Base-by-base conservation (phyloP, 92 coral and sea anemone species). In the Parazoanthus swiftii region DNA sequence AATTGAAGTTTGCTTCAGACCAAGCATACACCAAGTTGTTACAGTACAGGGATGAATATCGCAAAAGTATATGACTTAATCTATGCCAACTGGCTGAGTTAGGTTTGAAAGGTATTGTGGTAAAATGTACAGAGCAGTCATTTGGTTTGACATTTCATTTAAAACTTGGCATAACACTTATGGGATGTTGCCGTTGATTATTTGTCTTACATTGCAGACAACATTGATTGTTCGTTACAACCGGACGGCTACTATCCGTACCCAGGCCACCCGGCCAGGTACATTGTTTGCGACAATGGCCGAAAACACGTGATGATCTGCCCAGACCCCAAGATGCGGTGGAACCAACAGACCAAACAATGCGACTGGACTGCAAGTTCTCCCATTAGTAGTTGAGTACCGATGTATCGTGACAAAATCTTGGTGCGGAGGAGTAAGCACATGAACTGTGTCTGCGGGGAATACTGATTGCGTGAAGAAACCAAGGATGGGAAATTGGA, bases 261-360 rank as follows among this genome's bases (percentile, higher is more conserved):
- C 68, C 87, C 48, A 70, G 79, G 68, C 43, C 77, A 70, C 63
- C 67, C 79, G 33, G 68, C 39, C 8, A 84, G 68, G 87, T 84
- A 70, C 56, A 84, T 84, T 58, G 79, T 71, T 35, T 84, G 87
- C 77, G 87, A 84, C 63, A 71, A 84, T 84, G 87, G 87, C 6
- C 71, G 87, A 51, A 84, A 74, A 8, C 87, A 84, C 77, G 87
- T 84, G 11, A 84, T 84, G 87, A 18, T 7, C 87, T 84, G 87
- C 26, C 87, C 87, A 44, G 20, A 71, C 6, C 71, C 73, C 46
- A 46, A 50, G 21, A 84, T 84, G 87, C 44, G 44, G 7, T 84
- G 87, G 87, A 71, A 84, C 65, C 87, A 84, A 20, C 25, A 33
- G 51, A 71, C n/a, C 11, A 71, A 71, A 14, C 77, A 23, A 36